Percentiles rank a stretch among this genome's conserved stretches.
phyloP scores from a whole-genome alignment of 2,113 vertebrate species.

The Noctilio leporinus region DNA sequence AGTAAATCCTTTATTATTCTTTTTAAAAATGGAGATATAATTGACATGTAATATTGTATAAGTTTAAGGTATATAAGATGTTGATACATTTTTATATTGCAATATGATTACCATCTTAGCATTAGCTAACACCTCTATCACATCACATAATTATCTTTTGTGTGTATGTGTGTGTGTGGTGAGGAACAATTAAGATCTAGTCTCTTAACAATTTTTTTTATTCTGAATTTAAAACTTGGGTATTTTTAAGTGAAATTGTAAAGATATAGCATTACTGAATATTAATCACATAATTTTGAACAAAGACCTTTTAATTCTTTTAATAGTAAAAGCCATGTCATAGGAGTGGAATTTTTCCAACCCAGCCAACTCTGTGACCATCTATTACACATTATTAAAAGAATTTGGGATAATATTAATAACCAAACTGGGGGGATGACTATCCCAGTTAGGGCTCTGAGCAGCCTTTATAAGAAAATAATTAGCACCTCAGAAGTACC shows the following conservation, averaged over 20 bases:
- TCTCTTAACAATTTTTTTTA: background rate
- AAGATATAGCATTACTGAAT: background rate
- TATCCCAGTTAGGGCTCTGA: background rate
- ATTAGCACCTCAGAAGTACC: background rate
- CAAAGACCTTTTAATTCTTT: background rate
- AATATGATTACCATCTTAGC: background rate
- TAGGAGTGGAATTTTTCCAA: background rate
- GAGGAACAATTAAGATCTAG: background rate
- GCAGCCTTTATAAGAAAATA: background rate
- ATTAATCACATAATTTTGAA: conserved; percentile 24
- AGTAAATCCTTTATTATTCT: background rate
- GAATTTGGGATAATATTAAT: background rate
- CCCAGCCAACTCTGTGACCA: background rate
- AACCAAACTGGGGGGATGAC: background rate
- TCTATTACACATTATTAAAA: background rate
- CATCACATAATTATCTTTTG: background rate
- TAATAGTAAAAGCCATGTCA: background rate
- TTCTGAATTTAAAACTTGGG: conserved; percentile 26
- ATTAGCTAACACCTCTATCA: background rate
- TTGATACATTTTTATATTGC: background rate
- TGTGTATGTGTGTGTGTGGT: too few species aligned
- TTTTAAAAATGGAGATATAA: background rate
- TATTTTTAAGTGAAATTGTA: background rate
- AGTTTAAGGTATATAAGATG: background rate
- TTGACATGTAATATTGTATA: background rate